Evolutionary conservation across 1,140 invertebrate genomes (phyloP).

Genomic region (Orius laevigatus): DNA sequence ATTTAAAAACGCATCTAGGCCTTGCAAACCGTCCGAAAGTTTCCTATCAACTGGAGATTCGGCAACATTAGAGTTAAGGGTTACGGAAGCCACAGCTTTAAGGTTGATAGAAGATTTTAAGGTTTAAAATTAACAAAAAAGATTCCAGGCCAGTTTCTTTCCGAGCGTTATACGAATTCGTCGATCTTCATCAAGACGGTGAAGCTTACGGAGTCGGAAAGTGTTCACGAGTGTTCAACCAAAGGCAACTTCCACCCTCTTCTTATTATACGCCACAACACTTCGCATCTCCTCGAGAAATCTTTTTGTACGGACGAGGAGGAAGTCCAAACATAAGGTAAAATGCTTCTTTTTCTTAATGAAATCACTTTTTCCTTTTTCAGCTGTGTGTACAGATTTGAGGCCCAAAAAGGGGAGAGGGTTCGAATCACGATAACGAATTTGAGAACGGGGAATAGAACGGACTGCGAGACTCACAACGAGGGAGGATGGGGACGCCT

Average conservation of each 20-base stretch:
- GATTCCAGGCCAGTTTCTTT: constrained; percentile 57
- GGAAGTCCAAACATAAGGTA: constrained; percentile 65
- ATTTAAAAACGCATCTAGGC: constrained; percentile 40
- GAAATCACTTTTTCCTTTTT: constrained; percentile 22
- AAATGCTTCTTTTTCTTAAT: constrained; percentile 9
- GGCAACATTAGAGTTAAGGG: constrained; percentile 58
- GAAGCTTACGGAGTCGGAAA: constrained; percentile 45
- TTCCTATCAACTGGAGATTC: constrained; percentile 64
- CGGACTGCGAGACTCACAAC: constrained; percentile 38
- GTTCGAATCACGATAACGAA: constrained; percentile 48
- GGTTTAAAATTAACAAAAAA: neutral
- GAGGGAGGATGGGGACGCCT: constrained; percentile 49
- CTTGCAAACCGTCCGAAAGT: constrained; percentile 64
- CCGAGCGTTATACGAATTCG: constrained; percentile 75
- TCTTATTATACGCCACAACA: constrained; percentile 33
- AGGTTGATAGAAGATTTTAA: constrained; percentile 30
- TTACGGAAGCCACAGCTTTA: constrained; percentile 66
- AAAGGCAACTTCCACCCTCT: constrained; percentile 5
- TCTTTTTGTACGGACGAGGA: constrained; percentile 72
- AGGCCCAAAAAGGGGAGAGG: constrained; percentile 59
- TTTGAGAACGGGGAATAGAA: constrained; percentile 36
- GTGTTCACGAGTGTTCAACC: constrained; percentile 46
- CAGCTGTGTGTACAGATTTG: constrained; percentile 72
- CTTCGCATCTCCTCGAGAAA: constrained; percentile 56
- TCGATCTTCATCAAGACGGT: constrained; percentile 70